Base-by-base conservation (phyloP, 1,140 invertebrate species). In the Micrasema longulum region DNA sequence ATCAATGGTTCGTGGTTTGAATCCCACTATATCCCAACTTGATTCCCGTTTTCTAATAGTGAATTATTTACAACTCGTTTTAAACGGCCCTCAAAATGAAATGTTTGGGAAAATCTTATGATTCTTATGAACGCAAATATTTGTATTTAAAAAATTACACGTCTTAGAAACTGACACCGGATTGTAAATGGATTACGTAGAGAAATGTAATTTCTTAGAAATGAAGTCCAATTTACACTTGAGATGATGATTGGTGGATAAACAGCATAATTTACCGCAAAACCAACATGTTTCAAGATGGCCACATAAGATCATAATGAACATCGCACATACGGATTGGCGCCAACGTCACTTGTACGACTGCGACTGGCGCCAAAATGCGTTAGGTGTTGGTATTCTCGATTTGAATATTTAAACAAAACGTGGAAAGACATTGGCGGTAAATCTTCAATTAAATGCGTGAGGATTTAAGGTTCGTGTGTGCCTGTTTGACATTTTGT, bases 191-290 rank as follows among this genome's bases (percentile, higher is more conserved):
- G 26, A 31, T 31, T 31, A 43, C 14, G 11, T 35, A 9, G 26
- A 62, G 26, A 26, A 62, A 62, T 43, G 41, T 11, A 7, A 31
- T 31, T 31, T 31, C 26, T 31, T 31, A 7, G 52, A 60, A 41
- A 41, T 60, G 36, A 38, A 41, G 36, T 57, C 36, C 16, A 60
- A 41, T 60, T 60, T 18, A 41, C 55, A 60, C 55, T 38, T 43
- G 35, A 41, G 55, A 60, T 11, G 55, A 60, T 60, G 55, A 60
- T 60, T 60, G 36, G 31, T 7, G 36, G 31, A 43, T 60, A 18
- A 60, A 60, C 55, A 60, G 12, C 55, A 60, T 20, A 23, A 41
- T 60, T 60, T 22, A 38, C 55, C 35, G 16, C 36, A 41, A 38
- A 43, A 35, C 12, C 9, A 55, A 60, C 55, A 31, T 41, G 55